Percentiles rank a stretch among this genome's conserved stretches.
These are phyloP conservation scores for Caenorhabditis drosophilae DNA, from an alignment of 2,888 invertebrate species.

Conservation along the genomic window DNA sequence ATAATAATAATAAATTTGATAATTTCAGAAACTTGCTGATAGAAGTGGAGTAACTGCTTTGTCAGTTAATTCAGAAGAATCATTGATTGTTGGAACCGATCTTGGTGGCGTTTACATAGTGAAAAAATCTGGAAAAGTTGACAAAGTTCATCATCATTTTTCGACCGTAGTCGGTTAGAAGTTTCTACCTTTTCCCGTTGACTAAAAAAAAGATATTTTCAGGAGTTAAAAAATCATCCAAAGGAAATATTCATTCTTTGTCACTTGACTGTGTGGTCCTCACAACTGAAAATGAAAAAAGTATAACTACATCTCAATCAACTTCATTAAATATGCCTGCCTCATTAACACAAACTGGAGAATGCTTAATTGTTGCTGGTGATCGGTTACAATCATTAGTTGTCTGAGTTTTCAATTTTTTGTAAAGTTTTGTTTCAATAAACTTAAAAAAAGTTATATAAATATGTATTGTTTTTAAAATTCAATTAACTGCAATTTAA, in stretches of 20 bases:
- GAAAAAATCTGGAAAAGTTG: too few relatives aligned
- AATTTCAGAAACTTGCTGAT: not conserved
- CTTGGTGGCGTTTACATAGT: not conserved
- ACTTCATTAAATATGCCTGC: not conserved
- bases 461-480: too few relatives aligned
- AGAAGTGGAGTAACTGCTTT: slow-evolving; percentile 4
- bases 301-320: not conserved
- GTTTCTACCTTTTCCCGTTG: not conserved
- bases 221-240: not conserved
- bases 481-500: too few relatives aligned
- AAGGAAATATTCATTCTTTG: not conserved
- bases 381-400: not conserved
- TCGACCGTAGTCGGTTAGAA: slow-evolving; percentile 4
- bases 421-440: too few relatives aligned
- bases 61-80: too few relatives aligned
- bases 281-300: not conserved
- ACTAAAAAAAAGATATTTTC: not conserved
- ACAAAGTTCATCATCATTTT: not conserved
- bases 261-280: slow-evolving; percentile 1
- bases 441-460: too few relatives aligned
- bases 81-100: not conserved
- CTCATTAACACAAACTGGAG: not conserved
- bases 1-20: too few relatives aligned
- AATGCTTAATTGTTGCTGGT: not conserved
- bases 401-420: not conserved